Base-by-base conservation (phyloP, 2,888 invertebrate genomes). In the Melolontha melolontha region DNA sequence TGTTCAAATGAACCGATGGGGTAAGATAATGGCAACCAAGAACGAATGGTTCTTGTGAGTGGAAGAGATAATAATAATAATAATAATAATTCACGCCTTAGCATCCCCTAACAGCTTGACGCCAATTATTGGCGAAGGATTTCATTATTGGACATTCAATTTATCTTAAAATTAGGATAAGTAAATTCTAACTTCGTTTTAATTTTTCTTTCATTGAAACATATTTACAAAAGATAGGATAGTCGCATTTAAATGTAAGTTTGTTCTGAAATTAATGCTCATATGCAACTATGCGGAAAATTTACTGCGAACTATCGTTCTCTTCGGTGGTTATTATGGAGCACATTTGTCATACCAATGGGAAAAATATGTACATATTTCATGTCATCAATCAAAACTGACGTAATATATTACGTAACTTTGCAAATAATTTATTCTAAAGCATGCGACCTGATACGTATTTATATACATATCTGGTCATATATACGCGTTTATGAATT, bases 331-430 rank as follows among this genome's bases (percentile, higher is more conserved):
- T 40, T n/a, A 54, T 54, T 54, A 40, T 54, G 54, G 54, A 12
- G 29, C 10, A 54, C 16, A 54, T 54, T 54, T 17, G 40, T 40
- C 54, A 17, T 40, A 17, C 16, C 54, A 40, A 54, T 54, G 12
- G 54, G 16, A 54, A 39, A 54, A 54, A 54, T 54, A 54, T 54
- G 34, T 34, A 34, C 10, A 34, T 34, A 34, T 10, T 29, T 6
- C 54, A 54, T 17, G 7, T 40, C 54, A 54, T 54, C 54, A 54
- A 54, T 54, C 54, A 54, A 16, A 40, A 40, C 5, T 54, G 54
- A 54, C 40, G 39, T 40, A 54, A 54, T 54, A 40, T 54, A 54
- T 40, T 54, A 17, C 40, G 39, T 34, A 39, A 39, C 39, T 54
- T 10, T 39, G 54, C 11, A 40, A 40, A 54, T 40, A 54, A 54